These are phyloP conservation scores for Synergus laeviventris DNA, from an alignment of 2,888 invertebrate genomes.

Conservation along the genomic window DNA sequence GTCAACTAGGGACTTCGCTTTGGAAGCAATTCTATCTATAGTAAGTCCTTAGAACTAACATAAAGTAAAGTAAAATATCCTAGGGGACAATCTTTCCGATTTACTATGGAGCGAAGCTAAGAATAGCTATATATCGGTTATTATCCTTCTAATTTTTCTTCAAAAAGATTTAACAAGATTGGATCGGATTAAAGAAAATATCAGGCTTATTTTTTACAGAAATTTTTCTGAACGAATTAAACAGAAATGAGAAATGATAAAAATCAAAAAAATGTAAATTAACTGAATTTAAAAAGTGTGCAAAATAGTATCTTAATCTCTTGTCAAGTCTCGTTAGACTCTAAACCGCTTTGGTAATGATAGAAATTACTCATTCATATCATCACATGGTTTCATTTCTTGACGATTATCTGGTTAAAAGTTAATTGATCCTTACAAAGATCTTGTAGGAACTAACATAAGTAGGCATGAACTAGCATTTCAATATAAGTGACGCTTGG, in stretches of 20 bases:
- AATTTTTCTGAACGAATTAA: background rate
- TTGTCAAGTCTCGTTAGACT: background rate
- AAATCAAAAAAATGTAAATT: background rate
- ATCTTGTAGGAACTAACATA: background rate
- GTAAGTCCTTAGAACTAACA: too few species aligned
- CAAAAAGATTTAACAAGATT: too few species aligned
- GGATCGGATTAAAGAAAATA: too few species aligned
- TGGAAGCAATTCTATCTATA: too few species aligned
- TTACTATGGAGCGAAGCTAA: too few species aligned
- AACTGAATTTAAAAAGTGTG: background rate
- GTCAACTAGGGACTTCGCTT: too few species aligned
- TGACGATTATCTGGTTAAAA: conserved; percentile 5
- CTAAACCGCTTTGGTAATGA: background rate
- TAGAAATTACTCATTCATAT: conserved; percentile 19
- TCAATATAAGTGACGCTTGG: background rate
- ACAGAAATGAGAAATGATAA: background rate
- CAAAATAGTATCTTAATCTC: background rate
- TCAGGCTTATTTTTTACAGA: too few species aligned
- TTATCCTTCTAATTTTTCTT: too few species aligned
- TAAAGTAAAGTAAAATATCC: too few species aligned
- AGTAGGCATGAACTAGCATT: background rate
- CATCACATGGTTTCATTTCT: conserved; percentile 22
- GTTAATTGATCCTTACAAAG: conserved; percentile 13
- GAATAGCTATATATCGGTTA: too few species aligned
- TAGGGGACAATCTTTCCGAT: too few species aligned